These are phyloP conservation scores for Rhinella marina DNA, from an alignment of 2,797 vertebrate species.

Conservation along the genomic window DNA sequence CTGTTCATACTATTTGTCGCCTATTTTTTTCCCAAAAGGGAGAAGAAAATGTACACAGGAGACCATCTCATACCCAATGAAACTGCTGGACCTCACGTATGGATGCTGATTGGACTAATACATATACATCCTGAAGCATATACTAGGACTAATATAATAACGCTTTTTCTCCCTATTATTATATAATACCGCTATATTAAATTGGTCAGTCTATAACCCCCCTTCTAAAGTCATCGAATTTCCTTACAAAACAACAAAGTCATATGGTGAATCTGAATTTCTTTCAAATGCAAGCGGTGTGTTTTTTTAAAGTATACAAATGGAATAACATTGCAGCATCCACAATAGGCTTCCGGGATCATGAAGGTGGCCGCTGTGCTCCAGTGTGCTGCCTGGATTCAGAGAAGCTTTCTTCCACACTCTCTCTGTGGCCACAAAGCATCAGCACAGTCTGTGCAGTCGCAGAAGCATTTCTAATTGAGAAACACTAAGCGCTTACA, in stretches of 20 bases:
- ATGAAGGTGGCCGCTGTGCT: constrained; percentile 76
- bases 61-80: neutral
- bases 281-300: neutral
- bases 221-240: neutral
- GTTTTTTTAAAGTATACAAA: constrained; percentile 18
- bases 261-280: neutral
- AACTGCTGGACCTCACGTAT: neutral
- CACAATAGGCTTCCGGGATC: constrained; percentile 73
- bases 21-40: too few species aligned
- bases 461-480: constrained; percentile 11
- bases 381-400: constrained; percentile 73
- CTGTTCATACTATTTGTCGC: too few species aligned
- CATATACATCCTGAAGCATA: too few species aligned
- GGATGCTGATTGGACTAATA: neutral
- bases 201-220: neutral
- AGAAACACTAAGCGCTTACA: constrained; percentile 22
- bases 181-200: neutral
- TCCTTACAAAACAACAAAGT: neutral
- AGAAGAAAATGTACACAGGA: too few species aligned
- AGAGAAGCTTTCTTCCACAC: constrained; percentile 60
- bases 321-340: constrained; percentile 56
- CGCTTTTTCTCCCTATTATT: constrained; percentile 7
- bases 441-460: constrained; percentile 66
- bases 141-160: too few species aligned
- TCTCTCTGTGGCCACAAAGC: constrained; percentile 56